A percentile compares a stretch with the other conserved stretches of the same genome.
Evolutionary conservation across 2,113 vertebrate species (phyloP).

Genomic region (Lepisosteus osseus): DNA sequence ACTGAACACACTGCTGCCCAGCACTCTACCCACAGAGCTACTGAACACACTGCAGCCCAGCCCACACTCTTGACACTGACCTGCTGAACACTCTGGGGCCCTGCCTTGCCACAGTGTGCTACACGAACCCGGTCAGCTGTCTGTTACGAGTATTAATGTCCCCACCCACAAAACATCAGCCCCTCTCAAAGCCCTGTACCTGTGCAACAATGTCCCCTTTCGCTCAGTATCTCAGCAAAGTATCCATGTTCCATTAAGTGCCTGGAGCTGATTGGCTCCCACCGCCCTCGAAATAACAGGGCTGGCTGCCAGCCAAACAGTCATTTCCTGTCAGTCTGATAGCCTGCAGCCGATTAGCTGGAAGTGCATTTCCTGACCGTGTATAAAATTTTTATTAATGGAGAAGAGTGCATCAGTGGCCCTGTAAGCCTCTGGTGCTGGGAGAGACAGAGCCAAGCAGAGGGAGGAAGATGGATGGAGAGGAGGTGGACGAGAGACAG

Average conservation of each 20-base stretch:
- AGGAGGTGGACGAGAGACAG: conserved; percentile 13
- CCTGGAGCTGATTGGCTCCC: conserved; percentile 60
- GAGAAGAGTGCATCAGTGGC: conserved; percentile 71
- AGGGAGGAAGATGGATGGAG: conserved; percentile 20
- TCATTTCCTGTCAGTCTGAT: conserved; percentile 76
- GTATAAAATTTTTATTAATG: conserved; percentile 80
- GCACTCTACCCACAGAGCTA: too few relatives aligned
- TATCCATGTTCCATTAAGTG: conserved; percentile 64
- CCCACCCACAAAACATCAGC: too few relatives aligned
- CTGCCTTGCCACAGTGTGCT: conserved; percentile 28
- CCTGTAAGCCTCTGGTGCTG: conserved; percentile 30
- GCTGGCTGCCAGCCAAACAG: conserved; percentile 65
- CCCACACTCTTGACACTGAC: background rate
- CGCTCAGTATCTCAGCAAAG: conserved; percentile 55
- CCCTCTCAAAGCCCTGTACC: background rate
- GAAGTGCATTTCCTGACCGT: conserved; percentile 78
- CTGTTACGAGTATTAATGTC: conserved; percentile 38
- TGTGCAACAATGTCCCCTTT: conserved; percentile 26
- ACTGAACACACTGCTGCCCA: too few relatives aligned
- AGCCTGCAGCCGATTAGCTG: conserved; percentile 64
- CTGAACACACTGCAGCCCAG: conserved; percentile 8
- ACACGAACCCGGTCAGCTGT: conserved; percentile 41
- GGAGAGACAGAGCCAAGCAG: conserved; percentile 11
- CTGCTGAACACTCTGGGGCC: background rate
- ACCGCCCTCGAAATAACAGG: conserved; percentile 65